Evolutionary conservation across 2,888 invertebrate species (phyloP), one percentile per base, ranked within the genome.

Genomic region (Nymphalis urticae): DNA sequence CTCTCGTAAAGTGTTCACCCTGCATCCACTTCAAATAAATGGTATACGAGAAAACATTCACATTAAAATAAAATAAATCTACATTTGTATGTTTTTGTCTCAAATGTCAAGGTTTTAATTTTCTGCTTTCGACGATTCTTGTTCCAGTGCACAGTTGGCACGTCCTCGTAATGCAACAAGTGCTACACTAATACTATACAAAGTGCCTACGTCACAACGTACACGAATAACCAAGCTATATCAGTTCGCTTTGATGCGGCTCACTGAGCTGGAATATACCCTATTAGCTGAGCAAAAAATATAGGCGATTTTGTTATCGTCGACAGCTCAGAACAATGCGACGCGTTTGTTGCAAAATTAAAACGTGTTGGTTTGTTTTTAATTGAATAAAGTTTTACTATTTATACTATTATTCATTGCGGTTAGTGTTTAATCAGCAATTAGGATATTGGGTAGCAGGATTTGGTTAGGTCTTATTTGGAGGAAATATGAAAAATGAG

Each of bases 201-300:
- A 53, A 48, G 24, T 50, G 58, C 48, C 68, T 61, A 73, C 72
- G 73, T 73, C 72, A 73, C 64, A 65, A 69, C 54, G 65, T 63
- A 72, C 70, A 62, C 72, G 69, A 73, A 73, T 73, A 73, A 66
- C 70, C 69, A 21, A 61, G 66, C 73, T 71, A 72, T 71, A 73
- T 71, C 70, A 69, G 75, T 66, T 70, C 74, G 71, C 78, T 79
- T 79, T 78, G 79, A 79, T 79, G 72, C 79, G 76, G 77, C 68
- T 73, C 76, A 73, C 68, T 78, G 78, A 76, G 36, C 72, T 70
- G 79, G 75, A 76, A 76, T 61, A 72, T 65, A 72, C 71, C 73
- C 74, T 70, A 68, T 73, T 73, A 70, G 73, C 70, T 68, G 72
- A 64, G 72, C 66, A 73, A 74, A 75, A 74, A 64, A 70, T 51